Conservation (phyloP, 2,113 vertebrate species). For the Sminthopsis crassicaudata region DNA sequence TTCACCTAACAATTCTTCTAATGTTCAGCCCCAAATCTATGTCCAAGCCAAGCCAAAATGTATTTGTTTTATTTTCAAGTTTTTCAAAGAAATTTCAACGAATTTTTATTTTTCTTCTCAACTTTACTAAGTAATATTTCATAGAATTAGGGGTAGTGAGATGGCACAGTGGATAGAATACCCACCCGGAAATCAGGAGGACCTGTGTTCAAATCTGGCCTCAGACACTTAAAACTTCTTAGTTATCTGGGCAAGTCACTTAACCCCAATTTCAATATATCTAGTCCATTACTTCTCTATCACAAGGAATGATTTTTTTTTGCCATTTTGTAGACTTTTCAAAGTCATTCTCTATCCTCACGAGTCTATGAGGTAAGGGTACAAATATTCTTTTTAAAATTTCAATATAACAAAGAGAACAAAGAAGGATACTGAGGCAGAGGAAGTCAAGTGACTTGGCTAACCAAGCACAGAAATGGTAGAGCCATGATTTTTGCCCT, state of each 20-base stretch:
- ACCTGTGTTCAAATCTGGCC: too few relatives aligned
- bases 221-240: too few relatives aligned
- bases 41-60: not conserved
- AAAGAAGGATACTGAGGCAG: slow-evolving; percentile 33
- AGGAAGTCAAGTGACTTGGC: slow-evolving; percentile 6
- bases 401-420: slow-evolving; percentile 22
- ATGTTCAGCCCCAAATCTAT: not conserved
- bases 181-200: too few relatives aligned
- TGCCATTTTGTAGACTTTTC: not conserved
- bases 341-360: slow-evolving; percentile 26
- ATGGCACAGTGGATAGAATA: too few relatives aligned
- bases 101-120: not conserved
- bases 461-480: slow-evolving; percentile 16
- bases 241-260: too few relatives aligned
- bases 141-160: not conserved
- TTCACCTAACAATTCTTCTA: slow-evolving; percentile 1
- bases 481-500: not conserved
- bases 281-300: not conserved
- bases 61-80: slow-evolving; percentile 34
- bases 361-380: slow-evolving; percentile 29
- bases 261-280: not conserved
- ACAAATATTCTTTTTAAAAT: slow-evolving; percentile 28
- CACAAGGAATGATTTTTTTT: not conserved
- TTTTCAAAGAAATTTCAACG: slow-evolving; percentile 10
- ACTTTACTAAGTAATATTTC: slow-evolving; percentile 8